Conservation (phyloP, 2,888 invertebrate genomes). For the Taphrorychus bicolor region DNA sequence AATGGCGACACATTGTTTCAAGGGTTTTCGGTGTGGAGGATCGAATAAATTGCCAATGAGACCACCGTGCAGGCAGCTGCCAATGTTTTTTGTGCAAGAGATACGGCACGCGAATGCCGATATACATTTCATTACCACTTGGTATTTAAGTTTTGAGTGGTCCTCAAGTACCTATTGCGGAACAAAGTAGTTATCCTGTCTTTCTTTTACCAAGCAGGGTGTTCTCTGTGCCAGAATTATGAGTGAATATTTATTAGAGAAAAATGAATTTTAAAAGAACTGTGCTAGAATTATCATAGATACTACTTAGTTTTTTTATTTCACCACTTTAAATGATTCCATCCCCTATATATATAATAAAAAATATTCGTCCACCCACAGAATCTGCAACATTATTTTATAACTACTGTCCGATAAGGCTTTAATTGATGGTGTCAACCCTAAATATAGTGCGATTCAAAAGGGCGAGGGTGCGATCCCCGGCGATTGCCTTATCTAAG, state of each 20-base stretch:
- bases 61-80: conserved; percentile 39
- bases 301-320: too few species aligned
- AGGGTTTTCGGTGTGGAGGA: conserved; percentile 39
- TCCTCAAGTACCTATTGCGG: conserved; percentile 1
- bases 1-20: conserved; percentile 41
- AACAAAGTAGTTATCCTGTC: conserved; percentile 9
- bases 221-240: not conserved
- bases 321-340: too few species aligned
- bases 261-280: too few species aligned
- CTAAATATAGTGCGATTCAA: conserved; percentile 59
- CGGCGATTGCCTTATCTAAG: conserved; percentile 61
- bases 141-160: conserved; percentile 32
- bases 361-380: conserved; percentile 15
- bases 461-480: conserved; percentile 52
- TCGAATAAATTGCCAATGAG: conserved; percentile 37
- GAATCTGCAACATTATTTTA: conserved; percentile 50
- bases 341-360: too few species aligned
- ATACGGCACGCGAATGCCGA: conserved; percentile 53
- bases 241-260: too few species aligned
- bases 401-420: conserved; percentile 59
- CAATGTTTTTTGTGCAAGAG: conserved; percentile 43
- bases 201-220: not conserved
- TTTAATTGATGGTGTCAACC: conserved; percentile 61
- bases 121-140: conserved; percentile 42
- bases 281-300: too few species aligned